A percentile compares a stretch with the other conserved stretches of the same genome.
phyloP scores from a whole-genome alignment of 2,888 invertebrate genomes.

The Melanophora roralis region DNA sequence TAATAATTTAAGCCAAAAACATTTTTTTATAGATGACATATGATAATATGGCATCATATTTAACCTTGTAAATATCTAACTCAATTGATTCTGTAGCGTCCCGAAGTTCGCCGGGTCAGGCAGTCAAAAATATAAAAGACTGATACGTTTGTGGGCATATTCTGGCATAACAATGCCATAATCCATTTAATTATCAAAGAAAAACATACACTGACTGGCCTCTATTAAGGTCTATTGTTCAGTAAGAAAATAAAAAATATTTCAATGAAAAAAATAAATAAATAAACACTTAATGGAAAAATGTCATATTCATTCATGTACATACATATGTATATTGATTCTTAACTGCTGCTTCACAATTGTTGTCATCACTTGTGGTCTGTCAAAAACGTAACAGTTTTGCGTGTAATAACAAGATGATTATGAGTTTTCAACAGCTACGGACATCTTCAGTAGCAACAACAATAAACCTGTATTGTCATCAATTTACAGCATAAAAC shows the following conservation, averaged over 20 bases:
- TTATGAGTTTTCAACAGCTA: constrained; percentile 18
- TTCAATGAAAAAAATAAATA: not conserved
- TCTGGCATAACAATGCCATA: not conserved
- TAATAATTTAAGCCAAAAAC: no score
- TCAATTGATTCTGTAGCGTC: no score
- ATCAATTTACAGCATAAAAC: constrained; percentile 48
- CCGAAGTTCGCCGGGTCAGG: no score
- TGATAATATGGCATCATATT: no score
- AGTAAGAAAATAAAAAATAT: constrained; percentile 1
- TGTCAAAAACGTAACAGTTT: constrained; percentile 38
- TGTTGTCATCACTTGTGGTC: constrained; percentile 44
- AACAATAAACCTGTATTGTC: constrained; percentile 48
- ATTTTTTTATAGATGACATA: no score
- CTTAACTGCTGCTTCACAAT: constrained; percentile 29
- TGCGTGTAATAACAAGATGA: constrained; percentile 45
- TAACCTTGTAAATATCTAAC: no score
- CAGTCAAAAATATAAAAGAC: no score
- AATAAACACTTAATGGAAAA: constrained; percentile 16
- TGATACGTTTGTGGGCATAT: no score
- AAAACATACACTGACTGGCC: constrained; percentile 32
- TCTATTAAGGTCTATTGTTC: constrained; percentile 17
- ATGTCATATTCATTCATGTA: constrained; percentile 37
- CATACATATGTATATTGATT: no score
- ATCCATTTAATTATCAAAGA: not conserved
- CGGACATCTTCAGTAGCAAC: not conserved